Percentiles rank a stretch among this genome's conserved stretches.
Conservation (phyloP, 2,797 vertebrate species). For the Danionella dracula region DNA sequence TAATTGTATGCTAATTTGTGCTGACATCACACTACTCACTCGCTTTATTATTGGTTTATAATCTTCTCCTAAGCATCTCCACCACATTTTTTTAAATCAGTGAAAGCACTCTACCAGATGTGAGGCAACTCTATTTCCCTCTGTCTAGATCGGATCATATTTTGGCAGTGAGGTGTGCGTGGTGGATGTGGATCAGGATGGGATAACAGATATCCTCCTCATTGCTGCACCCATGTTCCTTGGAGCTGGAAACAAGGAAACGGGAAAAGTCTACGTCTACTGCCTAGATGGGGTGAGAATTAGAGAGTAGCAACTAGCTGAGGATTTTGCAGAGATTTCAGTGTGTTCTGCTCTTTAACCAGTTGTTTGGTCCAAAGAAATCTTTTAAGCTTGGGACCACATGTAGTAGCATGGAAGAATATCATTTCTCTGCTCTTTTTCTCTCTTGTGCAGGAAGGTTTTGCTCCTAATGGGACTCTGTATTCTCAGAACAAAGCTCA, state of each 20-base stretch:
- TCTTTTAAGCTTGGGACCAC: too few species aligned
- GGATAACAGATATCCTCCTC: constrained; percentile 84
- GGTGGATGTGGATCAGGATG: constrained; percentile 83
- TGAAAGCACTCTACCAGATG: not conserved
- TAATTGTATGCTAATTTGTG: too few species aligned
- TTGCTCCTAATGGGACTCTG: constrained; percentile 76
- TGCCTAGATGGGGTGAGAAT: constrained; percentile 65
- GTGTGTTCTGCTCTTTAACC: too few species aligned
- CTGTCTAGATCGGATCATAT: constrained; percentile 86
- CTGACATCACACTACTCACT: too few species aligned
- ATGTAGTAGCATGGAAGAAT: too few species aligned
- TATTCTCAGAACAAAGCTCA: constrained; percentile 71
- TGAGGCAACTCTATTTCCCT: not conserved
- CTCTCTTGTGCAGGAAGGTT: constrained; percentile 60
- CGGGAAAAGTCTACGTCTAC: constrained; percentile 85
- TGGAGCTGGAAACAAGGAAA: constrained; percentile 84
- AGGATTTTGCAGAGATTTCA: too few species aligned
- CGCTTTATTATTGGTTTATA: too few species aligned
- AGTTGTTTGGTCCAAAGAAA: too few species aligned
- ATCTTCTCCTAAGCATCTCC: not conserved
- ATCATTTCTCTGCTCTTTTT: not conserved
- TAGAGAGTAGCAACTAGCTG: too few species aligned
- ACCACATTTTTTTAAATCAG: not conserved
- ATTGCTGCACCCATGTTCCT: constrained; percentile 92
- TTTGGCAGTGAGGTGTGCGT: constrained; percentile 89